These are phyloP conservation scores for Mesembrinibis cayennensis DNA, from an alignment of 2,113 vertebrate genomes.

Conservation along the genomic window DNA sequence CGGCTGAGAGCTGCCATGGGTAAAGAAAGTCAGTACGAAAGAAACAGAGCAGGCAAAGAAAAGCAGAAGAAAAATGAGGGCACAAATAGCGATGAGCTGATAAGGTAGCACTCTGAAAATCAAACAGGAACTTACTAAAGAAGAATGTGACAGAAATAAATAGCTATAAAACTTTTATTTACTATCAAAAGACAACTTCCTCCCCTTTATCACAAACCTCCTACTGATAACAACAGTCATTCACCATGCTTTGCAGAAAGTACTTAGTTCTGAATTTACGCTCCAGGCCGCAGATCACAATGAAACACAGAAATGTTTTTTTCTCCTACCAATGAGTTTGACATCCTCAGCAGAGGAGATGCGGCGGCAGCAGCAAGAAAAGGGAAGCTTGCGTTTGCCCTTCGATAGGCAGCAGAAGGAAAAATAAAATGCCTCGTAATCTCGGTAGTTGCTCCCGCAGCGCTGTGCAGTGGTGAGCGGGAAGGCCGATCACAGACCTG, in stretches of 20 bases:
- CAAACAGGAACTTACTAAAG: neutral
- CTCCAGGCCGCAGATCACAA: neutral
- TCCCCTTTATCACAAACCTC: neutral
- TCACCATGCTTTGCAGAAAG: neutral
- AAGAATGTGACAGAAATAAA: neutral
- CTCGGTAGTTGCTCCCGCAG: neutral
- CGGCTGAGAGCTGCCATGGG: neutral
- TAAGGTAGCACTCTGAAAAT: neutral
- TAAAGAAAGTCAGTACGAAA: neutral
- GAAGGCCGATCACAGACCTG: accelerated
- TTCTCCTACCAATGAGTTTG: neutral
- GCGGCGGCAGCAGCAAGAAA: neutral
- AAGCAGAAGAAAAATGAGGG: neutral
- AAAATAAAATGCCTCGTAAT: neutral
- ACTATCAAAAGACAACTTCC: neutral
- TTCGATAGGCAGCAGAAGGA: neutral
- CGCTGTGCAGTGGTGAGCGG: neutral
- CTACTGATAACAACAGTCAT: neutral
- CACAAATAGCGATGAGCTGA: neutral
- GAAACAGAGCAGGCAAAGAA: neutral
- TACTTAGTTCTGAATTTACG: neutral
- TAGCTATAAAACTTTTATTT: neutral
- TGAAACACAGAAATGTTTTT: neutral
- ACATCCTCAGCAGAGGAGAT: neutral
- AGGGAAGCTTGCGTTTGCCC: neutral